Evolutionary conservation across 92 coral and sea anemone species (phyloP).

Genomic region (Actinernus sp.): DNA sequence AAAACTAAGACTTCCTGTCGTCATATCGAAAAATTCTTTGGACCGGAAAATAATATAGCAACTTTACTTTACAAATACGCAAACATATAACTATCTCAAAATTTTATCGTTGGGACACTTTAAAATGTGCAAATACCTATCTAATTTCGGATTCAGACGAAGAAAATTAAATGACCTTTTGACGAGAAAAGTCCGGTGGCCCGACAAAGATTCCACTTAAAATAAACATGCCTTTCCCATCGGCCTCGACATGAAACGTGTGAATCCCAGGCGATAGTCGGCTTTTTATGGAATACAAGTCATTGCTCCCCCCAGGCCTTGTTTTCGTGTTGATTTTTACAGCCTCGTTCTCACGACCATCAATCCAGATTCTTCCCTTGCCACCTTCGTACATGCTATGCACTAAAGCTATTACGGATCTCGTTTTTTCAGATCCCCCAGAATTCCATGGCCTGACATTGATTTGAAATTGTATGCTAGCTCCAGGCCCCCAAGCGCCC

Average conservation of each 20-base stretch:
- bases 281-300: conserved; percentile 34
- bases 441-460: conserved; percentile 12
- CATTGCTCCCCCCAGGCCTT: conserved; percentile 32
- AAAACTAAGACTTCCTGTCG: too few relatives aligned
- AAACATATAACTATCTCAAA: too few relatives aligned
- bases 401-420: conserved; percentile 58
- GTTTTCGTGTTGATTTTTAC: conserved; percentile 17
- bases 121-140: too few relatives aligned
- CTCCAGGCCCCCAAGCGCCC: conserved; percentile 26
- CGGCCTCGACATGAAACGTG: conserved; percentile 35
- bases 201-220: too few relatives aligned
- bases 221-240: conserved; percentile 49
- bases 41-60: too few relatives aligned
- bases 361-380: conserved; percentile 51
- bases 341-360: conserved; percentile 6
- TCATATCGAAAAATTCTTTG: too few relatives aligned
- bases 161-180: too few relatives aligned
- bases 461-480: conserved; percentile 28
- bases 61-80: too few relatives aligned
- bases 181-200: too few relatives aligned
- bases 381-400: conserved; percentile 43
- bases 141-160: too few relatives aligned
- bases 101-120: too few relatives aligned
- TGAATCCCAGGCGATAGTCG: conserved; percentile 51
- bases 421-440: too few relatives aligned